Percentiles rank a stretch among this genome's conserved stretches.
Conservation (phyloP, 2,888 invertebrate genomes). For the Mechanitis mazaeus region DNA sequence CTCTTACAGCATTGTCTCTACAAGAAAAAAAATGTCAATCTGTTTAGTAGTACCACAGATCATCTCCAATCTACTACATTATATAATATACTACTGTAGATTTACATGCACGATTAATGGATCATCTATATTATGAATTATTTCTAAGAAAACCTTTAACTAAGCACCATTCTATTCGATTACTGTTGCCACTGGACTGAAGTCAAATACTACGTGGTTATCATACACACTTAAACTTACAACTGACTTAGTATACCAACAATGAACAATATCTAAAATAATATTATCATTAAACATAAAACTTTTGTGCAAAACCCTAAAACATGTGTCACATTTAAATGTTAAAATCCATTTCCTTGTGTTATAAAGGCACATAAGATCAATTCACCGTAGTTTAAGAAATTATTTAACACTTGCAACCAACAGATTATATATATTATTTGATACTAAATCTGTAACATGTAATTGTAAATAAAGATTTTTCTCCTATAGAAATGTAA, state of each 20-base stretch:
- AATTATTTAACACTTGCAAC: conserved; percentile 25
- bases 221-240: conserved; percentile 58
- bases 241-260: conserved; percentile 58
- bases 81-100: conserved; percentile 16
- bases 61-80: conserved; percentile 1
- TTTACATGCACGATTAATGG: conserved; percentile 44
- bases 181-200: conserved; percentile 68
- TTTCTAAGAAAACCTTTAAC: conserved; percentile 62
- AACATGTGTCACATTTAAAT: conserved; percentile 30
- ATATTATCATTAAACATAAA: conserved; percentile 55
- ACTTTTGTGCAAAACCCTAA: conserved; percentile 67
- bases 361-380: conserved; percentile 72
- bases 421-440: conserved; percentile 13
- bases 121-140: conserved; percentile 59
- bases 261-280: conserved; percentile 41
- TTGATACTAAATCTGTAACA: too few relatives aligned
- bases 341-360: conserved; percentile 69
- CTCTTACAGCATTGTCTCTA: too few relatives aligned
- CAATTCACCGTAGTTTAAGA: conserved; percentile 57
- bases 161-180: conserved; percentile 78
- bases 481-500: not conserved
- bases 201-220: conserved; percentile 64
- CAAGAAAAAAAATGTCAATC: not conserved
- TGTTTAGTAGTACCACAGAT: not conserved
- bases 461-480: conserved; percentile 9